Conservation (phyloP, 2,113 vertebrate genomes). For the Poecilia latipinna region DNA sequence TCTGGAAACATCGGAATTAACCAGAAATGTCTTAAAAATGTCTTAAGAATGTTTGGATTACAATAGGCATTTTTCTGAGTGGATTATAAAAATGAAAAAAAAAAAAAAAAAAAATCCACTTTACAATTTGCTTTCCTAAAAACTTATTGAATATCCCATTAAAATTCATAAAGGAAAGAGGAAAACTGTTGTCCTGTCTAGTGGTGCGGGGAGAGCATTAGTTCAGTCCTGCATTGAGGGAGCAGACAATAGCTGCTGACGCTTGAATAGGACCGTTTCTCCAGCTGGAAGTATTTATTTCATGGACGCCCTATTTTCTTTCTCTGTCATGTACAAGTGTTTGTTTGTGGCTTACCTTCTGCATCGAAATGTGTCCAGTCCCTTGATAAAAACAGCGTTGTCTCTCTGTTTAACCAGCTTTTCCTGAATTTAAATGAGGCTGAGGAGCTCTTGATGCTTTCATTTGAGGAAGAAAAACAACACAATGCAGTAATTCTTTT, state of each 20-base stretch:
- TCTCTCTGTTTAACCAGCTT: conserved; percentile 4
- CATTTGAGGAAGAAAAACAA: neutral
- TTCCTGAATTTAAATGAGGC: neutral
- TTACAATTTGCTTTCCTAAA: neutral
- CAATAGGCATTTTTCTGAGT: neutral
- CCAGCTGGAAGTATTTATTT: conserved; percentile 12
- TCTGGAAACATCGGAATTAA: neutral
- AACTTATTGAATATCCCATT: conserved; percentile 1
- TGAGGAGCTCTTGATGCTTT: neutral
- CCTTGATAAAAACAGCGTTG: conserved; percentile 6
- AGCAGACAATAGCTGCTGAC: neutral
- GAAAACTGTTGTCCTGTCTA: neutral
- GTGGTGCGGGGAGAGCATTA: neutral
- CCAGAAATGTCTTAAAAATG: neutral
- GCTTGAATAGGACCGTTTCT: neutral
- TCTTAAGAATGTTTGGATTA: neutral
- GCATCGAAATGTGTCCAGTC: neutral
- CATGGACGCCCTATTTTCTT: conserved; percentile 2
- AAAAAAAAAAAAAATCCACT: neutral
- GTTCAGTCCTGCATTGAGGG: neutral
- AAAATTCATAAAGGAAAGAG: neutral
- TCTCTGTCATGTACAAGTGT: neutral
- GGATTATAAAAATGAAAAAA: neutral
- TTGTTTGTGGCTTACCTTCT: conserved; percentile 6
- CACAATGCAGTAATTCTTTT: neutral